A percentile compares a stretch with the other conserved stretches of the same genome.
Conservation (phyloP, 1,140 invertebrate species). For the Saccostrea echinata region DNA sequence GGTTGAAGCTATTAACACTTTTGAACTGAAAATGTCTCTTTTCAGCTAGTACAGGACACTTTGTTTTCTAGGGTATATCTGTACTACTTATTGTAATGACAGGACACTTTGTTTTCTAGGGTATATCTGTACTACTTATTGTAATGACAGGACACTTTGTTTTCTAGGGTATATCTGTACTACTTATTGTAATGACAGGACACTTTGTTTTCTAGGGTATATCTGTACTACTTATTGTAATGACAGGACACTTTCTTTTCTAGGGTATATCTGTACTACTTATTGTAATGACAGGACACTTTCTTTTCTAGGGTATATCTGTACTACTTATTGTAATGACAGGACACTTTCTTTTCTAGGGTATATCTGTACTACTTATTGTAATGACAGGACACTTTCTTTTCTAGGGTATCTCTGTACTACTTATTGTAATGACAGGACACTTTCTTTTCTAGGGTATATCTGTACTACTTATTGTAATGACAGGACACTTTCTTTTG, state of each 20-base stretch:
- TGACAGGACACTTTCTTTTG: constrained; percentile 15
- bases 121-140: constrained; percentile 23
- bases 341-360: constrained; percentile 31
- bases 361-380: constrained; percentile 23
- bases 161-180: constrained; percentile 40
- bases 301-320: constrained; percentile 40
- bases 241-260: constrained; percentile 20
- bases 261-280: constrained; percentile 38
- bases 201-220: constrained; percentile 42
- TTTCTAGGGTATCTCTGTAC: constrained; percentile 40
- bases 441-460: constrained; percentile 43
- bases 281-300: constrained; percentile 2
- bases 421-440: constrained; percentile 31
- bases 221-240: constrained; percentile 9
- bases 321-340: constrained; percentile 35
- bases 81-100: constrained; percentile 35
- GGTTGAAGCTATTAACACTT: too few species aligned
- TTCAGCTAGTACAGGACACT: too few species aligned
- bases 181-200: constrained; percentile 31
- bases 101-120: constrained; percentile 30
- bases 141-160: constrained; percentile 4
- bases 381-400: constrained; percentile 7
- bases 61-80: constrained; percentile 40
- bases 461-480: constrained; percentile 9
- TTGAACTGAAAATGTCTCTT: too few species aligned